Evolutionary conservation across 2,113 vertebrate species (phyloP).

Genomic region (Sceloporus tristichus): DNA sequence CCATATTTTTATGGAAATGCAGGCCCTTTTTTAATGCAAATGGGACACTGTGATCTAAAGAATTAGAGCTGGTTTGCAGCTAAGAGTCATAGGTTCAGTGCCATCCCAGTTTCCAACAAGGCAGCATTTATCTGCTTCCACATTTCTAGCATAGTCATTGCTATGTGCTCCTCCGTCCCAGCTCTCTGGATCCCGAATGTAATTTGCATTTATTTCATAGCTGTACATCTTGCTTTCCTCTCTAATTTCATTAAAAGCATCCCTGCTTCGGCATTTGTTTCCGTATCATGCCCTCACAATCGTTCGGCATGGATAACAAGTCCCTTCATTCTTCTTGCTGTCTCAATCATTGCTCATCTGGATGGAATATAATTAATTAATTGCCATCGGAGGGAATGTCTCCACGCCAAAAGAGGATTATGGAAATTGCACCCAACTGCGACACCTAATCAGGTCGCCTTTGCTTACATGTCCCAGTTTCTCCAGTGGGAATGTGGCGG

Average conservation of each 20-base stretch:
- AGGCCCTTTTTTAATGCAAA: no score
- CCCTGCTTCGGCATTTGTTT: background rate
- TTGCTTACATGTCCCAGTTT: background rate
- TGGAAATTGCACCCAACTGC: background rate
- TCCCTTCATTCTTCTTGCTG: background rate
- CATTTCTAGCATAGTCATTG: background rate
- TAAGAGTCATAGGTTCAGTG: no score
- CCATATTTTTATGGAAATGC: no score
- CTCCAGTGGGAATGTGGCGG: background rate
- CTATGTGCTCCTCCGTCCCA: background rate
- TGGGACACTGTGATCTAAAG: no score
- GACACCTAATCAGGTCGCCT: constrained; percentile 9
- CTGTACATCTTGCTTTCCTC: background rate
- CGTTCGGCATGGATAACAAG: background rate
- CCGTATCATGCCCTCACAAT: background rate
- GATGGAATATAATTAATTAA: background rate
- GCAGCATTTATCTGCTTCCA: background rate
- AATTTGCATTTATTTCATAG: background rate
- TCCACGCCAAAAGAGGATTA: background rate
- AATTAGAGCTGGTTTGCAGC: no score
- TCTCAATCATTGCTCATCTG: background rate
- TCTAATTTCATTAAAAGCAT: background rate
- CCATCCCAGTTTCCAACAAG: no score
- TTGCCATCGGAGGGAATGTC: background rate
- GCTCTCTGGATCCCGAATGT: background rate